Evolutionary conservation across 2,113 vertebrate genomes (phyloP), one percentile per base, ranked within the genome.

Genomic region (Bagarius yarrelli): DNA sequence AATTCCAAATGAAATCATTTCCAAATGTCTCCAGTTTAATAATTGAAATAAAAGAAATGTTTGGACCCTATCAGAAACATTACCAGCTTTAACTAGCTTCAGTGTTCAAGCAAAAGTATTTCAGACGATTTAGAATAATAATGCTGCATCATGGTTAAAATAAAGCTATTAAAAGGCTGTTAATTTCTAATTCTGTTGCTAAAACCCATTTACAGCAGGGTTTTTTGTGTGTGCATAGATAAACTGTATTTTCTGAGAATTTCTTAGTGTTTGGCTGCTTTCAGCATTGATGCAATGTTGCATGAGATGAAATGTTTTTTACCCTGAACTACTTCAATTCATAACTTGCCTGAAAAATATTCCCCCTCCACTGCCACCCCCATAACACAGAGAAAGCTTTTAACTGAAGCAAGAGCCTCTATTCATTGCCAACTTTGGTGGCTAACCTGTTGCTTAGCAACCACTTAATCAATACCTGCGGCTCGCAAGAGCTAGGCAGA

Each of bases 371-470:
- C 72, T 77, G 55, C 78, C 82, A 75, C 76, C 82, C 81, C 83
- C 73, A 78, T 50, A 80, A 55, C 61, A 78, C 72, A 85, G 83
- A 82, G 66, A 25, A 80, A 85, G 75, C 88, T 88, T 89, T 85
- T 83, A 88, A 85, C 85, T 87, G 84, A 85, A 85, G 87, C 82
- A 67, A 85, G 87, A 90, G 88, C 89, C 83, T 88, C 87, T 84
- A 76, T 88, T 90, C 90, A 89, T 87, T 85, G 85, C 87, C 86
- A 81, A 86, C 89, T 90, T 91, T 88, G 88, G 88, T 88, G 88
- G 89, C 86, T 87, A 87, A 90, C 91, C 87, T 93, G 93, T 94
- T 94, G 92, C 93, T 89, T 89, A 91, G 93, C 92, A 94, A 94
- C 93, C 87, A 83, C 89, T 93, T 92, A 91, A 93, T 93, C 93